Conservation (phyloP, 2,113 vertebrate genomes). For the Antechinus stuartii region DNA sequence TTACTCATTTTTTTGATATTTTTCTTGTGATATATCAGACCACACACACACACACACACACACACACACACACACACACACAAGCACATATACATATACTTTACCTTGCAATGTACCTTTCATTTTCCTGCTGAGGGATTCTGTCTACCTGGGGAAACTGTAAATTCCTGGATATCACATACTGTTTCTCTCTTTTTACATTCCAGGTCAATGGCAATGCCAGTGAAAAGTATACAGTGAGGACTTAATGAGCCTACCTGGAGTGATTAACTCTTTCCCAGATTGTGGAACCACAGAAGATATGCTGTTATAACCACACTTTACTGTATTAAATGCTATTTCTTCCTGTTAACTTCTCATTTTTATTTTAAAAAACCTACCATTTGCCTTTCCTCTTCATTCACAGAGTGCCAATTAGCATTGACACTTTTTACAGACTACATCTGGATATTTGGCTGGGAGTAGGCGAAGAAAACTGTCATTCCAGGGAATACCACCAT, state of each 20-base stretch:
- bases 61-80: no score
- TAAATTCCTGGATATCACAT: background rate
- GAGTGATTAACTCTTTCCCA: background rate
- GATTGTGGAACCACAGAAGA: background rate
- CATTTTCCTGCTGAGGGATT: background rate
- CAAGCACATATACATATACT: no score
- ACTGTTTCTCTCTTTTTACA: background rate
- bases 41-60: background rate
- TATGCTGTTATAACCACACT: background rate
- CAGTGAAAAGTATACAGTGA: background rate
- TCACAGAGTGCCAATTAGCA: background rate
- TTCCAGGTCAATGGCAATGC: background rate
- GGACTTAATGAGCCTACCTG: background rate
- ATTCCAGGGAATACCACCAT: conserved; percentile 8
- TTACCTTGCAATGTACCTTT: background rate
- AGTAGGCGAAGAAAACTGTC: background rate
- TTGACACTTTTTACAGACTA: background rate
- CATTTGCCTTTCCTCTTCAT: background rate
- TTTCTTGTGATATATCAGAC: background rate
- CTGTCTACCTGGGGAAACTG: background rate
- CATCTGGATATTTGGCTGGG: background rate
- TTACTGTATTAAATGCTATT: background rate
- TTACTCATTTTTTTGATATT: background rate
- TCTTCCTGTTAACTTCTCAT: background rate
- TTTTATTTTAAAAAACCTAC: background rate